These are phyloP conservation scores for Saccopteryx bilineata DNA, from an alignment of 2,113 vertebrate genomes.

Conservation along the genomic window DNA sequence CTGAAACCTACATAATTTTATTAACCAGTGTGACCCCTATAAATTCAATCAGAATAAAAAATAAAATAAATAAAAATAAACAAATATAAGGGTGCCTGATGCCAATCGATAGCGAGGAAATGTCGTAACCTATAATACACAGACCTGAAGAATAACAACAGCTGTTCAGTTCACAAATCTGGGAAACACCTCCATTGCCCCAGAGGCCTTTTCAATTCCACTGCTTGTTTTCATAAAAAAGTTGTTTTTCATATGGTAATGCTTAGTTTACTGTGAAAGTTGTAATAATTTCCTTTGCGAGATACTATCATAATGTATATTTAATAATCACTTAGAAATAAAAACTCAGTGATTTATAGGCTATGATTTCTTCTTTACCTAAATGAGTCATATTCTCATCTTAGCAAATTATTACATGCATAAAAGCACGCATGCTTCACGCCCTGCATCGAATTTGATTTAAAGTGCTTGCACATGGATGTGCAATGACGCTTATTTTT, in stretches of 20 bases:
- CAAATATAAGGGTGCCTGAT: not conserved
- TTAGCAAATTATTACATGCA: not conserved
- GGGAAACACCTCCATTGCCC: not conserved
- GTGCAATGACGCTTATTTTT: not conserved
- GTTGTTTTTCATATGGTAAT: not conserved
- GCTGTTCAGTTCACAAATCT: not conserved
- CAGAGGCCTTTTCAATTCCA: not conserved
- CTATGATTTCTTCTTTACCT: conserved; percentile 14
- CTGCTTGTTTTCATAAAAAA: conserved; percentile 18
- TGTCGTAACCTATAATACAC: not conserved
- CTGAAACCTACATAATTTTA: no score
- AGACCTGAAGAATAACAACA: not conserved
- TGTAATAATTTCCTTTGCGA: not conserved
- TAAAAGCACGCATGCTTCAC: not conserved
- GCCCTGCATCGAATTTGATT: not conserved
- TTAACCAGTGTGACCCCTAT: no score
- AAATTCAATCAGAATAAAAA: no score
- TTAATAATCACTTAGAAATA: not conserved
- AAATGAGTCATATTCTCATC: not conserved
- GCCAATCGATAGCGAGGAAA: not conserved
- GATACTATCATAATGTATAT: not conserved
- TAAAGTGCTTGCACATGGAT: not conserved
- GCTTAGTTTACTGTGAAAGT: not conserved
- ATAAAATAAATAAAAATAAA: no score
- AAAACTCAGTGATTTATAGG: not conserved